These are phyloP conservation scores for Argya squamiceps DNA, from an alignment of 2,797 vertebrate species.

Conservation along the genomic window DNA sequence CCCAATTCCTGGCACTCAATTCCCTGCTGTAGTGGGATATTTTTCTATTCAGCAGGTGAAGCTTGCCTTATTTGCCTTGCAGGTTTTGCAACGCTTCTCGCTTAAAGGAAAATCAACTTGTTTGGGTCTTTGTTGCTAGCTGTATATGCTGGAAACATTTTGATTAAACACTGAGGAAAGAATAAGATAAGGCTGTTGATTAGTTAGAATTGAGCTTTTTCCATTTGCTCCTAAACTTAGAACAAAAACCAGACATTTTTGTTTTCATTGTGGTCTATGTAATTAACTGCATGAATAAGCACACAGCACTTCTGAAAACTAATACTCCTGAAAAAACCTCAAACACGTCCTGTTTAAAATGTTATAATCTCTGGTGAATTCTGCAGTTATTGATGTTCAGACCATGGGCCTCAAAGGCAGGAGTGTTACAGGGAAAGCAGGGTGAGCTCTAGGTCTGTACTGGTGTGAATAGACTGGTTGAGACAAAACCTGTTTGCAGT, in stretches of 20 bases:
- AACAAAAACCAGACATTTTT: not conserved
- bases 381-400: not conserved
- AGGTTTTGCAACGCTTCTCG: not conserved
- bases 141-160: not conserved
- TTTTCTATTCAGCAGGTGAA: not conserved
- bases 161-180: not conserved
- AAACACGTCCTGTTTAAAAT: not conserved
- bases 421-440: not conserved
- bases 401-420: not conserved
- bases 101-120: not conserved
- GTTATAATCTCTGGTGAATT: not conserved
- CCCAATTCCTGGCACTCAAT: not conserved
- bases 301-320: not conserved
- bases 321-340: not conserved
- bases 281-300: conserved; percentile 25
- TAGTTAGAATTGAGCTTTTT: not conserved
- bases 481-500: not conserved
- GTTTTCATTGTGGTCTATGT: not conserved
- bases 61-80: not conserved
- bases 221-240: not conserved
- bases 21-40: not conserved
- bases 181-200: not conserved
- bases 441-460: not conserved
- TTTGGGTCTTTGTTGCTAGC: not conserved
- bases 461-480: not conserved